A percentile compares a stretch with the other conserved stretches of the same genome.
Evolutionary conservation across 2,888 invertebrate genomes (phyloP).

Genomic region (Cantharis rufa): DNA sequence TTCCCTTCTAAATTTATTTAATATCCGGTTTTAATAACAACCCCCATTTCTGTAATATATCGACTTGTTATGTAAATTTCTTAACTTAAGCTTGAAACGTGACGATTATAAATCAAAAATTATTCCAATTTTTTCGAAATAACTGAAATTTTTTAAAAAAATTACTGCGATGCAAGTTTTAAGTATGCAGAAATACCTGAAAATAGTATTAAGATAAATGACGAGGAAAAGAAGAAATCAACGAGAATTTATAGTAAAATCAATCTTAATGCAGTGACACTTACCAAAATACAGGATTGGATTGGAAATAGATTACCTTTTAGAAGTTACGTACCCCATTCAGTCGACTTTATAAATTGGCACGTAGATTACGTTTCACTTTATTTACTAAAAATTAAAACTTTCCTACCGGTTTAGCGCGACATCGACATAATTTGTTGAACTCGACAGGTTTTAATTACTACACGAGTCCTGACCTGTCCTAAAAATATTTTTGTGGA

Average conservation of each 20-base stretch:
- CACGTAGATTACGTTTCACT: neutral
- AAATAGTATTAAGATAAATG: slow-evolving; percentile 9
- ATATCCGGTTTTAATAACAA: neutral
- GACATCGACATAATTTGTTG: neutral
- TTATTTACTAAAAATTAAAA: neutral
- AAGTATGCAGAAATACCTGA: neutral
- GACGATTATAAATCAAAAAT: neutral
- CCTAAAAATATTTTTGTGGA: neutral
- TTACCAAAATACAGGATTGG: slow-evolving; percentile 2
- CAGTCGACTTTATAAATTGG: neutral
- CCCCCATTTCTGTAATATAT: neutral
- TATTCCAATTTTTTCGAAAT: neutral
- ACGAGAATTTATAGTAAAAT: slow-evolving; percentile 14
- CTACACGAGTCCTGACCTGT: neutral
- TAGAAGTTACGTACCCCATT: neutral
- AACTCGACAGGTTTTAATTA: neutral
- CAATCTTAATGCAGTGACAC: slow-evolving; percentile 10
- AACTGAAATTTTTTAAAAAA: neutral
- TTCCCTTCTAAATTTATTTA: neutral
- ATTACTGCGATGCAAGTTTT: neutral
- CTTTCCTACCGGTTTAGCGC: neutral
- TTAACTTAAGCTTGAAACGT: neutral
- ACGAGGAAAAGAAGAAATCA: slow-evolving; percentile 14
- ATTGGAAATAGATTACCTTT: neutral
- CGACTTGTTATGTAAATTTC: neutral